Evolutionary conservation across 2,797 vertebrate species (phyloP), one percentile per base, ranked within the genome.

Genomic region (Momotus momota): DNA sequence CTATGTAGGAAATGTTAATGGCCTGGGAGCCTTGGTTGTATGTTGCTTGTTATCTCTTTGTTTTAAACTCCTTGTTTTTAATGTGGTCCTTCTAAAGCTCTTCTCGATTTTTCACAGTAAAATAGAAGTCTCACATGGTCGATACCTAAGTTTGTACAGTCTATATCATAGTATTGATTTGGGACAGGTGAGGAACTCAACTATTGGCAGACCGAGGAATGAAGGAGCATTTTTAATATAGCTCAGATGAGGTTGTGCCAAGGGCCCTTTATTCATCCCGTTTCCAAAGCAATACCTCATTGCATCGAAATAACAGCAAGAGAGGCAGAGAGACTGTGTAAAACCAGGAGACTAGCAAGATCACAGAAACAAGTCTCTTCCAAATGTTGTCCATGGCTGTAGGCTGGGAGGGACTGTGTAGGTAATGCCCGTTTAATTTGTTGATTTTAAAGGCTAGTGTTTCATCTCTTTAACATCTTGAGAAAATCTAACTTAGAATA

Each of bases 201-300:
- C 83, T 90, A 87, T 80, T 90, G 93, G 82, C 91, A 94, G 88
- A 69, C 64, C 54, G 64, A 91, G 49, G 48, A 94, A 85, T 80
- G 86, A 87, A 95, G 83, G 35, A 78, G 57, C 55, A 77, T 92
- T 94, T 94, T 94, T 94, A 95, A 95, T 92, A 82, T 64, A 49
- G 41, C 41, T 92, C 29, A 69, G 67, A 81, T 9, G 8, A 80
- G 48, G 51, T 78, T 84, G 70, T 95, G 71, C 81, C 90, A 69
- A 64, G 40, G 65, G 67, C 78, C 35, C 23, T 94, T 94, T 90
- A 64, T 92, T 94, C 52, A 51, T 81, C 41, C n/a, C 2, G 2
- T 35, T 88, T 92, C 64, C 40, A 86, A 81, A 86, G 23, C 52
- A 80, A 33, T 86, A 29, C 31, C n/a, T 96, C 43, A 31, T 33